These are phyloP conservation scores for Cochlearius cochlearius DNA, from an alignment of 2,113 vertebrate species.

Conservation along the genomic window DNA sequence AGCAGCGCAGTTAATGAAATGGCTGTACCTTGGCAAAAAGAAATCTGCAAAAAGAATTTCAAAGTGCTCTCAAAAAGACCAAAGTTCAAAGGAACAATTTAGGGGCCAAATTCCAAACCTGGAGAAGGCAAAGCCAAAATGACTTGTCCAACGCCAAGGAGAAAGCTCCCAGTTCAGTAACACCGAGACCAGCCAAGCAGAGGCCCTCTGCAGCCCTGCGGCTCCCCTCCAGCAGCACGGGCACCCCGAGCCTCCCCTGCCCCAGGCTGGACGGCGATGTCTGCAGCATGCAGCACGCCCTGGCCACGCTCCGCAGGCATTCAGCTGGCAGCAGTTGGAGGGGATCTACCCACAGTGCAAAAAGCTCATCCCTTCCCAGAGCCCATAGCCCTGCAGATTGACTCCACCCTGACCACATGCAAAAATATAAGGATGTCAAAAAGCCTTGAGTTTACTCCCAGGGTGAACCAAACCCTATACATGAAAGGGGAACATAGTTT, in stretches of 20 bases:
- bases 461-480: not conserved
- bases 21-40: not conserved
- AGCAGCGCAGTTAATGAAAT: not conserved
- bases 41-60: not conserved
- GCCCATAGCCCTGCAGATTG: not conserved
- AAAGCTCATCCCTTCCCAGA: not conserved
- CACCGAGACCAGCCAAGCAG: not conserved
- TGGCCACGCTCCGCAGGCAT: accelerated
- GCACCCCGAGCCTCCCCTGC: not conserved
- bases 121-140: not conserved
- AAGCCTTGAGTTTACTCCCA: not conserved
- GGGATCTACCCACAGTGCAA: not conserved
- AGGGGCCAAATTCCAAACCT: not conserved
- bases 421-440: not conserved
- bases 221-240: not conserved
- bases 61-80: not conserved
- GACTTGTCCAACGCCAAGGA: not conserved
- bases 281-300: accelerated
- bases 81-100: not conserved
- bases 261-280: accelerated
- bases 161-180: not conserved
- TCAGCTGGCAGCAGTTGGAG: not conserved
- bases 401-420: not conserved
- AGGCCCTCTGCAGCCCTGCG: not conserved
- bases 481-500: not conserved